A percentile compares a stretch with the other conserved stretches of the same genome.
phyloP scores from a whole-genome alignment of 2,888 invertebrate species.

The Apocheima hispidaria region DNA sequence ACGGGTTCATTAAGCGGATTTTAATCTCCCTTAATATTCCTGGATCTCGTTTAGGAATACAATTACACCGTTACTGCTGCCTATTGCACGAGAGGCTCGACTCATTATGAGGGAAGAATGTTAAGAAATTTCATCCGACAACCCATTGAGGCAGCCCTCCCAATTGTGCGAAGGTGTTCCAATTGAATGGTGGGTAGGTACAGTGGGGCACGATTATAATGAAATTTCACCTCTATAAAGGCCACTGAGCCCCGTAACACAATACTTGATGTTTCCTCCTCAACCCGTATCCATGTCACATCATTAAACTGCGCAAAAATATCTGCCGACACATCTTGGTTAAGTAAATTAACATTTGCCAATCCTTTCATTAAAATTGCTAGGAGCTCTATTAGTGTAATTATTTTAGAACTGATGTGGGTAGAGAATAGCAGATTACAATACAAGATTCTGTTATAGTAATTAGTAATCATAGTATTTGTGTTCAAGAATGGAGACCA shows the following conservation, averaged over 20 bases:
- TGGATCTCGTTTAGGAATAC: conserved; percentile 79
- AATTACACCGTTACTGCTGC: conserved; percentile 83
- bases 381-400: conserved; percentile 34
- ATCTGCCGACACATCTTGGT: conserved; percentile 80
- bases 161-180: conserved; percentile 85
- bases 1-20: conserved; percentile 76
- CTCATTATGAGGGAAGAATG: conserved; percentile 83
- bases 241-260: conserved; percentile 82
- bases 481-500: too few species aligned
- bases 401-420: conserved; percentile 27
- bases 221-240: conserved; percentile 84
- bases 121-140: conserved; percentile 86
- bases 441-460: too few species aligned
- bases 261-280: conserved; percentile 84
- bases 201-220: conserved; percentile 83
- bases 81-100: conserved; percentile 80
- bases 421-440: not conserved
- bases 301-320: conserved; percentile 82
- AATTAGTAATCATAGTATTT: too few species aligned
- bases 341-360: conserved; percentile 73
- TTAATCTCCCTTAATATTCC: conserved; percentile 80
- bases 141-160: conserved; percentile 83
- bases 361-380: conserved; percentile 52
- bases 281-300: conserved; percentile 82
- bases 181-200: conserved; percentile 79